These are phyloP conservation scores for Oligia strigilis DNA, from an alignment of 2,888 invertebrate species.

Conservation along the genomic window DNA sequence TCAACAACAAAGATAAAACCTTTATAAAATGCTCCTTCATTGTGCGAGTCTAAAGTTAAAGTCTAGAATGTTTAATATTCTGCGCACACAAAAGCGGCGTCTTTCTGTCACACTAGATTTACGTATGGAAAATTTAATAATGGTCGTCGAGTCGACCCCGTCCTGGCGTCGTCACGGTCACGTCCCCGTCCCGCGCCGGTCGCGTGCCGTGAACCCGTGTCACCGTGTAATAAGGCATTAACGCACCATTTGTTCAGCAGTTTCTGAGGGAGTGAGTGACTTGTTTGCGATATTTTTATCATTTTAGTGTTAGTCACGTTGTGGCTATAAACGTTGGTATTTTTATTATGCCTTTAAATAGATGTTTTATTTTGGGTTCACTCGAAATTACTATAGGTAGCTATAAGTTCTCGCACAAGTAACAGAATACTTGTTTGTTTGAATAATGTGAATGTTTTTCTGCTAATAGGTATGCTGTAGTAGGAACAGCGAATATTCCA, in stretches of 20 bases:
- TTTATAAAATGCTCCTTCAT: conserved; percentile 16
- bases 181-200: conserved; percentile 36
- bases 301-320: conserved; percentile 46
- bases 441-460: conserved; percentile 3
- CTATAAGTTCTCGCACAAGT: conserved; percentile 28
- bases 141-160: conserved; percentile 8
- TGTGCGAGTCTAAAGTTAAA: conserved; percentile 24
- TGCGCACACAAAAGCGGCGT: conserved; percentile 28
- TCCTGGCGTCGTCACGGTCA: conserved; percentile 34
- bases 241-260: conserved; percentile 53
- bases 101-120: conserved; percentile 43
- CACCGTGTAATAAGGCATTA: conserved; percentile 53
- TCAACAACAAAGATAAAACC: conserved; percentile 47
- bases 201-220: conserved; percentile 29
- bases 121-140: conserved; percentile 61
- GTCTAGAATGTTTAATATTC: conserved; percentile 47
- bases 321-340: conserved; percentile 51
- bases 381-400: conserved; percentile 25
- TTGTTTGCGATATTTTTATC: conserved; percentile 47
- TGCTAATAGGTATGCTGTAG: neutral
- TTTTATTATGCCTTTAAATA: conserved; percentile 50
- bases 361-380: conserved; percentile 44
- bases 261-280: conserved; percentile 37
- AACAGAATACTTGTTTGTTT: conserved; percentile 18
- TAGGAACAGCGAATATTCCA: neutral